Base-by-base conservation (phyloP, 2,113 vertebrate genomes). In the Solea senegalensis region DNA sequence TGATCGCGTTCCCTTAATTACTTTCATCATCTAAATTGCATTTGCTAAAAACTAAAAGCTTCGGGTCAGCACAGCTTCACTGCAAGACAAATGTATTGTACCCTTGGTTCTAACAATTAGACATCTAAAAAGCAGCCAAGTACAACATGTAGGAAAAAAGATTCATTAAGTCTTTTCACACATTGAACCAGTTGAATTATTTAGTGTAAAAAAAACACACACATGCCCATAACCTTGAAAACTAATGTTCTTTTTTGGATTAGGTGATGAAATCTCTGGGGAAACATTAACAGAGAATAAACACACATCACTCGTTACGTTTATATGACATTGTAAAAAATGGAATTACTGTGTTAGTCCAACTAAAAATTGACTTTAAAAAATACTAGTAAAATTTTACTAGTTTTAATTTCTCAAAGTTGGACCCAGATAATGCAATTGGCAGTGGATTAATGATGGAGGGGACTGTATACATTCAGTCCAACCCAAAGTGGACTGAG, bases 1-100 rank as follows among this genome's bases (percentile, higher is more conserved):
- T 78, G 61, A 82, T 87, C 55, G 72, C 49, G 26, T 52, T 48
- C 46, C 60, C 39, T 39, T 68, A 69, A 83, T 76, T 76, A 69
- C 80, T 69, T 66, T 53, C 56, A 80, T 81, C n/a, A 67, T 75
- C 69, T 74, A 66, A 69, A 78, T 72, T 60, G 74, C 4, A 48
- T 63, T 26, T 0, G 44, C 4, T 52, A 71, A 66, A 68, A 79
- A 69, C 34, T n/a, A 15, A 46, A 67, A 74, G 50, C 8, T 49
- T 51, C 12, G 28, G 34, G 3, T 34, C 9, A 50, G 43, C 40
- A 50, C 45, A 34, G 34, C 2, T 34, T 34, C 34, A 34, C 34
- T 34, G 34, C 3, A 6, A 34, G 34, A 34, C 34, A 34, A 34
- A 34, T 34, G 34, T 34, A 34, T 4, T 34, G 34, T 34, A 34